phyloP scores from a whole-genome alignment of 2,888 invertebrate species.

The Pachycephus smyrnensis region DNA sequence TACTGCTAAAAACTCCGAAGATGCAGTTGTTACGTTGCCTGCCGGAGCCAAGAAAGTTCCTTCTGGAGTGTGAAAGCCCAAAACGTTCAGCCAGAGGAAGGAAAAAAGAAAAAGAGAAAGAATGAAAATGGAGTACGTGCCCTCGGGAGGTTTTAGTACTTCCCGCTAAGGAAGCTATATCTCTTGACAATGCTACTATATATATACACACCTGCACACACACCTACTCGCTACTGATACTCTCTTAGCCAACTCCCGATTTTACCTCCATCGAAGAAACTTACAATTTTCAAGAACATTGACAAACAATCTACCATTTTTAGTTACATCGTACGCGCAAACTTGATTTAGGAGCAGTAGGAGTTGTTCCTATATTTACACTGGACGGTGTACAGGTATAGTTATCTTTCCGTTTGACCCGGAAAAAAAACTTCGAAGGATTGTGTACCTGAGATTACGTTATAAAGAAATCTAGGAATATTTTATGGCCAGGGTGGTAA shows the following conservation, averaged over 20 bases:
- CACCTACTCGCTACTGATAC: background rate
- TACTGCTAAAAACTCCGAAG: background rate
- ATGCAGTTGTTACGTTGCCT: background rate
- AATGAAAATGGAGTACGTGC: conserved; percentile 3
- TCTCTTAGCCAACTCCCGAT: background rate
- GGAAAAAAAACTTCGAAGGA: background rate
- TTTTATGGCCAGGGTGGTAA: background rate
- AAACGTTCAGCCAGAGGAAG: background rate
- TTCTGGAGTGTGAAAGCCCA: background rate
- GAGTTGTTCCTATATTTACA: background rate
- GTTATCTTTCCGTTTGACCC: background rate
- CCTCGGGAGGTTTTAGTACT: conserved; percentile 12
- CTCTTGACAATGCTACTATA: background rate
- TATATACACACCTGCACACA: background rate
- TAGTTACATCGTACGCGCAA: background rate
- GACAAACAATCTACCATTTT: background rate
- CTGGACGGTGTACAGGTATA: background rate
- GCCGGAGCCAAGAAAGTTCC: conserved; percentile 12
- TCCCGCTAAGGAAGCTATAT: conserved; percentile 1
- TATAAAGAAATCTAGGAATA: background rate
- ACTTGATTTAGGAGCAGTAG: background rate
- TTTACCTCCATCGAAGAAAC: background rate
- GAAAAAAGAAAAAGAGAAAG: background rate
- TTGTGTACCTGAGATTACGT: background rate
- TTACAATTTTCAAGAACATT: background rate